Evolutionary conservation across 2,113 vertebrate genomes (phyloP).

Genomic region (Hemibagrus wyckioides): DNA sequence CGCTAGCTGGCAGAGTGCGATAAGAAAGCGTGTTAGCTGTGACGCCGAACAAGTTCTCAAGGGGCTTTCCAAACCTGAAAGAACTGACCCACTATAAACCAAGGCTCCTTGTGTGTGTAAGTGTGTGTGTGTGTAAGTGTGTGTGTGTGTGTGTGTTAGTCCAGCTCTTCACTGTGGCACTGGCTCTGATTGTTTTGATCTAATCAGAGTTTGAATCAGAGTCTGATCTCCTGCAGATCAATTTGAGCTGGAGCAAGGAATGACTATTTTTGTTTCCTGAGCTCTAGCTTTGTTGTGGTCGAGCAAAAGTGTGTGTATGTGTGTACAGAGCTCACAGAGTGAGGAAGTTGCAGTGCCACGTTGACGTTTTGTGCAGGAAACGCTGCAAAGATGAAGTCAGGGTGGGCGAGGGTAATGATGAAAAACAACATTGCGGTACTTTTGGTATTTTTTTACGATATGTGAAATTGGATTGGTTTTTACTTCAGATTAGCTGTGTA

Average conservation of each 20-base stretch:
- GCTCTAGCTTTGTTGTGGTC: not conserved
- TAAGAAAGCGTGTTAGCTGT: not conserved
- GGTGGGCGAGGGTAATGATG: not conserved
- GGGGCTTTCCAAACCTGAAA: slow-evolving; percentile 1
- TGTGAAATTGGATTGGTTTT: not conserved
- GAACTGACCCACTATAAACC: not conserved
- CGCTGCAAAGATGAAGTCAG: not conserved
- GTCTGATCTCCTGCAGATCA: not conserved
- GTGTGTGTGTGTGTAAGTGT: no score
- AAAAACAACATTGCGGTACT: not conserved
- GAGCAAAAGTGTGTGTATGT: no score
- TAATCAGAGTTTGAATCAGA: not conserved
- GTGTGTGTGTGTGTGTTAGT: not conserved
- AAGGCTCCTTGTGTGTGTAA: not conserved
- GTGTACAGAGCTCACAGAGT: not conserved
- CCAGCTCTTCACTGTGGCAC: not conserved
- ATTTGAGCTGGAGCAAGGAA: not conserved
- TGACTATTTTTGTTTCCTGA: not conserved
- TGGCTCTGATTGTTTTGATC: not conserved
- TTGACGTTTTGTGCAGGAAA: slow-evolving; percentile 8
- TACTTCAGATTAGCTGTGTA: not conserved
- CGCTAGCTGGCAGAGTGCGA: not conserved
- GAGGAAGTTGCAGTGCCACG: not conserved
- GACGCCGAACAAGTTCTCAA: not conserved
- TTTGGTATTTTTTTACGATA: not conserved